phyloP scores from a whole-genome alignment of 2,797 vertebrate species.

The Melanogrammus aeglefinus region DNA sequence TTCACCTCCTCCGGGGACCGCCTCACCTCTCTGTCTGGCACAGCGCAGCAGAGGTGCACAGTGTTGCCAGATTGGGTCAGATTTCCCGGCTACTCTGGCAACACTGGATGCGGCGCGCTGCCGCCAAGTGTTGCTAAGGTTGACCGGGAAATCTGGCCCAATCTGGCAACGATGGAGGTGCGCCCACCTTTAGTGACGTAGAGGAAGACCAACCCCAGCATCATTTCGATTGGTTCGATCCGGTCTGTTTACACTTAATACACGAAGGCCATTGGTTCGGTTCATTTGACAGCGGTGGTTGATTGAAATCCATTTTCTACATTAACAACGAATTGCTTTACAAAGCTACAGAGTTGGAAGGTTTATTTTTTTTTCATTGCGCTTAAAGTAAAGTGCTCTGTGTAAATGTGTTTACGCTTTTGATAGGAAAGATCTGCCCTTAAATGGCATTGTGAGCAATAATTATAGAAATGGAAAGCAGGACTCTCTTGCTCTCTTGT shows the following conservation, averaged over 20 bases:
- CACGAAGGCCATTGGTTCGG: constrained; percentile 40
- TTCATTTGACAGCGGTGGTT: constrained; percentile 8
- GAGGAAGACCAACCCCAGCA: constrained; percentile 14
- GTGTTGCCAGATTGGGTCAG: no score
- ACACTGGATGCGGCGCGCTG: no score
- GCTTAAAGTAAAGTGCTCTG: background rate
- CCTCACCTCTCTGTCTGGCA: constrained; percentile 40
- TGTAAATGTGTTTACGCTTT: background rate
- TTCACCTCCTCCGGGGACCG: background rate
- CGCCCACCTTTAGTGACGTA: constrained; percentile 49
- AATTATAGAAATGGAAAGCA: background rate
- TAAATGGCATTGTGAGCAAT: background rate
- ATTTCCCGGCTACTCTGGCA: no score
- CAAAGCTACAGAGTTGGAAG: background rate
- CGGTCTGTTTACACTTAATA: constrained; percentile 48
- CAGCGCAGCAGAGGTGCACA: constrained; percentile 8
- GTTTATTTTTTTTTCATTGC: background rate
- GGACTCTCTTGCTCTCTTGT: background rate
- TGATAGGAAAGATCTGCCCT: background rate
- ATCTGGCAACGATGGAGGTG: background rate
- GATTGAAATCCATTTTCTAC: constrained; percentile 16
- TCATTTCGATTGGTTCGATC: constrained; percentile 51
- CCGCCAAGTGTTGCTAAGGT: no score
- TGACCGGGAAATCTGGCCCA: no score
- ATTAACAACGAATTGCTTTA: background rate